These are phyloP conservation scores for Sardina pilchardus DNA, from an alignment of 2,113 vertebrate species.

Conservation along the genomic window DNA sequence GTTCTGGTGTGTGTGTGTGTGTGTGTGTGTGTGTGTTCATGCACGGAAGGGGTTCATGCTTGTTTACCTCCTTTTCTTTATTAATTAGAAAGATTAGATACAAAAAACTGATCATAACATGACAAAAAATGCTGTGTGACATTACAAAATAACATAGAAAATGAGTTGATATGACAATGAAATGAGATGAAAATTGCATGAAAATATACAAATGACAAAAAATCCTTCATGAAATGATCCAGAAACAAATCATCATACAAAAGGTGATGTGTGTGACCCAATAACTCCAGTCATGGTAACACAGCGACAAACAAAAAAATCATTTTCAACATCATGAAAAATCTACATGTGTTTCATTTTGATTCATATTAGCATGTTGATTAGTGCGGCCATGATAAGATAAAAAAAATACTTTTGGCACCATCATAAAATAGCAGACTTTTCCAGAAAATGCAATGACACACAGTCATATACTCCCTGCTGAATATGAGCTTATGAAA, in stretches of 20 bases:
- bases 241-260: not conserved
- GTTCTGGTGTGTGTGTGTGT: not conserved
- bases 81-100: conserved; percentile 8
- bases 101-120: conserved; percentile 1
- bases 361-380: conserved; percentile 8
- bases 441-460: not conserved
- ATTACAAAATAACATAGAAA: not conserved
- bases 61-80: not conserved
- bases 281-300: not conserved
- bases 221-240: not conserved
- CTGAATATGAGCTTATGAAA: not conserved
- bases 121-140: not conserved
- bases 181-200: not conserved
- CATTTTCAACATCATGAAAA: not conserved
- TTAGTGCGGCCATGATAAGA: not conserved
- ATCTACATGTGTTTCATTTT: not conserved
- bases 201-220: conserved; percentile 2
- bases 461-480: not conserved
- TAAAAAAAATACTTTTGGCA: not conserved
- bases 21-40: not conserved
- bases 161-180: not conserved
- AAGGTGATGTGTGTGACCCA: not conserved
- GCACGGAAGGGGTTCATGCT: not conserved
- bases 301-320: not conserved
- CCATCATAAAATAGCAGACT: not conserved